Evolutionary conservation across 2,888 invertebrate genomes (phyloP), one percentile per base, ranked within the genome.

Genomic region (Nemotelus nigrinus): DNA sequence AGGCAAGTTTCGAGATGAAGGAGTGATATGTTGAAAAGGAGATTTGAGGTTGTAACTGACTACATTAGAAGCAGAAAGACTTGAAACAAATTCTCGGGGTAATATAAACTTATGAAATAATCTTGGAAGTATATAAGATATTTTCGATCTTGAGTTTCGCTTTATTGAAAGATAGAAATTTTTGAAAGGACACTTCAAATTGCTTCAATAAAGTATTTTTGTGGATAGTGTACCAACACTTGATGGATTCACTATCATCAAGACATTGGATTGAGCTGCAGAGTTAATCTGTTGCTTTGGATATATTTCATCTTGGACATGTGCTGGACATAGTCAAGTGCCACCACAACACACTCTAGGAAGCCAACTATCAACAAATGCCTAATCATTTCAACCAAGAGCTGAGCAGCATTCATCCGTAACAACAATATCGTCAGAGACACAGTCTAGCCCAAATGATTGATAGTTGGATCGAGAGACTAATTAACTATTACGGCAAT

Each of bases 401-500:
- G 67, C 48, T 50, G 25, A 50, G 60, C 57, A 74, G 41, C 60
- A 63, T 74, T 60, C 41, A 74, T 48, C 74, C 44, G 60, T 25
- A 74, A 7, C 70, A 71, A 71, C 70, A 71, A 71, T 47, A 72
- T 72, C 60, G 45, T 47, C 58, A 60, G 68, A 50, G 68, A 68
- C 68, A 74, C 6, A 48, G 44, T 47, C 44, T n/a, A 58, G 45
- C 58, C 72, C 41, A 63, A n/a, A 63, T 74, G 74, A 74, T 74
- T 74, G 63, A 74, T 74, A 74, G 74, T 43, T 41, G 43, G 43
- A 74, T 74, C 74, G 48, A 41, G 63, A 74, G 63, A 63, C 74
- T 74, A 74, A 74, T 74, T 74, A 74, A 74, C 74, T 74, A 74
- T 74, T 72, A 72, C 72, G 25, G 45, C 47, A n/a, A 47, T 39